Conservation (phyloP, 2,888 invertebrate genomes). For the Chrysodeixis includens region DNA sequence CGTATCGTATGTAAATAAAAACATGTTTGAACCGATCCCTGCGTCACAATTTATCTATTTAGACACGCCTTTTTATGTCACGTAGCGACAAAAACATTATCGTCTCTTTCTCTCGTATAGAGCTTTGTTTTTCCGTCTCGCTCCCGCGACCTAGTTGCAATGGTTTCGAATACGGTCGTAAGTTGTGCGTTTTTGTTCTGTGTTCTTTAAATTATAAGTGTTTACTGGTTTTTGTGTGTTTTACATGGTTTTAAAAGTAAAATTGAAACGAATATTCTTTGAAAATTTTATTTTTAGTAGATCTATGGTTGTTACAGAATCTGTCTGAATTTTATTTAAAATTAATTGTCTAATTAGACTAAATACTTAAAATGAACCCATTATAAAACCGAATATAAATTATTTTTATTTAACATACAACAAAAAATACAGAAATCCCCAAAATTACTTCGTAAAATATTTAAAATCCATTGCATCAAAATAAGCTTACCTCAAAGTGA, state of each 20-base stretch:
- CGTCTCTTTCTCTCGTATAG: slow-evolving; percentile 63
- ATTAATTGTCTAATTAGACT: too few species aligned
- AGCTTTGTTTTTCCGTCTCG: slow-evolving; percentile 48
- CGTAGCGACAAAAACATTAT: slow-evolving; percentile 59
- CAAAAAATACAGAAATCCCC: not conserved
- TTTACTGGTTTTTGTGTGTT: slow-evolving; percentile 11
- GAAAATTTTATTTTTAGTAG: too few species aligned
- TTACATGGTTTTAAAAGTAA: not conserved
- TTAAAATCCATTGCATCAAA: not conserved
- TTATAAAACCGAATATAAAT: too few species aligned
- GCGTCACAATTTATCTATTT: slow-evolving; percentile 79
- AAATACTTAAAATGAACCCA: too few species aligned
- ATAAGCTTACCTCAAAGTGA: not conserved
- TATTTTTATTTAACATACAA: too few species aligned
- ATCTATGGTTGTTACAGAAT: too few species aligned
- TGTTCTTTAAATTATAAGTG: slow-evolving; percentile 11
- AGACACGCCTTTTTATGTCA: slow-evolving; percentile 78
- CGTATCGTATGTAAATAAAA: slow-evolving; percentile 66
- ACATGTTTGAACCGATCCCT: slow-evolving; percentile 73
- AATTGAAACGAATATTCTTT: too few species aligned
- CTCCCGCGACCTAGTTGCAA: slow-evolving; percentile 57
- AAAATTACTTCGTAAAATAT: not conserved
- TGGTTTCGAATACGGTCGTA: slow-evolving; percentile 61
- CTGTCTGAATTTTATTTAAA: too few species aligned
- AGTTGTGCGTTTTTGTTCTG: slow-evolving; percentile 40